Conservation (phyloP, 2,113 vertebrate species). For the Plecotus auritus region DNA sequence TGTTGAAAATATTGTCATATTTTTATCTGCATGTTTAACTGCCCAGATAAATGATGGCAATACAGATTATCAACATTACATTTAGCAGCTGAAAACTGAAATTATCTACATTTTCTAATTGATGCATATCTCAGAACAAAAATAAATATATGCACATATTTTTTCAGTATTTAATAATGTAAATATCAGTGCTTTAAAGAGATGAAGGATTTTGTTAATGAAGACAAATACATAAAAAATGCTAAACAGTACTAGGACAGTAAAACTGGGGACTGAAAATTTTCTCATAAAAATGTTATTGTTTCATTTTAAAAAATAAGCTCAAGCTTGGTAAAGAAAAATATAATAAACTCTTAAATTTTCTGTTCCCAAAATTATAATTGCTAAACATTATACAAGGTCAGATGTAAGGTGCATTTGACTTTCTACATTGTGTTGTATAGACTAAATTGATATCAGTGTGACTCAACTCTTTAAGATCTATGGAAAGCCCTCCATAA, state of each 20-base stretch:
- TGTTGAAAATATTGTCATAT: background rate
- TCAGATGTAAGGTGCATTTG: background rate
- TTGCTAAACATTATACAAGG: background rate
- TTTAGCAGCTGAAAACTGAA: background rate
- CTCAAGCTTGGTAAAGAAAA: background rate
- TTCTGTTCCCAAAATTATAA: background rate
- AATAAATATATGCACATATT: background rate
- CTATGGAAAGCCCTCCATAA: background rate
- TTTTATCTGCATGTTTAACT: background rate
- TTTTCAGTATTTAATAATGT: background rate
- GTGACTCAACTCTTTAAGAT: background rate
- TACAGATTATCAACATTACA: background rate
- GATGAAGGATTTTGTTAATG: background rate
- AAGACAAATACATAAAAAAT: background rate
- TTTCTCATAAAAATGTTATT: background rate
- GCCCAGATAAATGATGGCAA: background rate
- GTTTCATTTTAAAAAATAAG: background rate
- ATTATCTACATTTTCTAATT: background rate
- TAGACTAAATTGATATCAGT: background rate
- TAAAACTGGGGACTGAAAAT: background rate
- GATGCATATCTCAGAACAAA: background rate
- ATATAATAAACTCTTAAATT: background rate
- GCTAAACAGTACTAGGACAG: background rate
- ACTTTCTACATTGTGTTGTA: background rate
- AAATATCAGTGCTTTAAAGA: background rate